Conservation (phyloP, 2,888 invertebrate species). For the Eristalinus aeneus region DNA sequence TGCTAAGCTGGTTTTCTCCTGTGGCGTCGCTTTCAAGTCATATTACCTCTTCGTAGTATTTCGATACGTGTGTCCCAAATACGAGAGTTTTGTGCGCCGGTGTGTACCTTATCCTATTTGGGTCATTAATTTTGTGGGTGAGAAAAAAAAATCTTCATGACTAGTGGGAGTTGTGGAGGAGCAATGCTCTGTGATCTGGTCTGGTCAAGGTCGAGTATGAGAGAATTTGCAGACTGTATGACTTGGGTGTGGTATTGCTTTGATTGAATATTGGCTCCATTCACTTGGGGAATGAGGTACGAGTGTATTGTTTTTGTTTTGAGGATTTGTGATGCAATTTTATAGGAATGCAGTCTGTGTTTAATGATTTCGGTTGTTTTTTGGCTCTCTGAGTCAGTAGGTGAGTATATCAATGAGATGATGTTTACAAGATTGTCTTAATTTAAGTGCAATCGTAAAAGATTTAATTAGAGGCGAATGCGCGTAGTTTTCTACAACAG, state of each 20-base stretch:
- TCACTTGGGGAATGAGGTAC: background rate
- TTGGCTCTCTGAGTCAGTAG: background rate
- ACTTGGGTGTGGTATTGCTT: background rate
- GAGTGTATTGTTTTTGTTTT: background rate
- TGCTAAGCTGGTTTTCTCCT: slow-evolving; percentile 8
- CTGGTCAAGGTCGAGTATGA: background rate
- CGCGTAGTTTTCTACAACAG: background rate
- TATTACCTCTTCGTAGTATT: slow-evolving; percentile 51
- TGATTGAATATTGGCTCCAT: background rate
- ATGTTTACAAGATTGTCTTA: background rate
- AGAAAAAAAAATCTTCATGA: background rate
- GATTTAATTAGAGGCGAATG: background rate
- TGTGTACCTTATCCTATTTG: slow-evolving; percentile 1
- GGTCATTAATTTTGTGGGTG: slow-evolving; percentile 13
- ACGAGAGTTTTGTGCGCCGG: slow-evolving; percentile 1
- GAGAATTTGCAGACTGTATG: background rate
- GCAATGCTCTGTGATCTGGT: background rate
- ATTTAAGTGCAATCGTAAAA: background rate
- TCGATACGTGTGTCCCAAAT: slow-evolving; percentile 30
- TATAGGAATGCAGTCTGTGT: background rate
- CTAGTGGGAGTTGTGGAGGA: background rate
- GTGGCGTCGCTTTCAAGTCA: slow-evolving; percentile 28
- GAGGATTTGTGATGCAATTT: background rate
- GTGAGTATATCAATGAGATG: background rate
- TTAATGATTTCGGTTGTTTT: background rate